Base-by-base conservation (phyloP, 2,113 vertebrate species). In the Pterocles gutturalis region DNA sequence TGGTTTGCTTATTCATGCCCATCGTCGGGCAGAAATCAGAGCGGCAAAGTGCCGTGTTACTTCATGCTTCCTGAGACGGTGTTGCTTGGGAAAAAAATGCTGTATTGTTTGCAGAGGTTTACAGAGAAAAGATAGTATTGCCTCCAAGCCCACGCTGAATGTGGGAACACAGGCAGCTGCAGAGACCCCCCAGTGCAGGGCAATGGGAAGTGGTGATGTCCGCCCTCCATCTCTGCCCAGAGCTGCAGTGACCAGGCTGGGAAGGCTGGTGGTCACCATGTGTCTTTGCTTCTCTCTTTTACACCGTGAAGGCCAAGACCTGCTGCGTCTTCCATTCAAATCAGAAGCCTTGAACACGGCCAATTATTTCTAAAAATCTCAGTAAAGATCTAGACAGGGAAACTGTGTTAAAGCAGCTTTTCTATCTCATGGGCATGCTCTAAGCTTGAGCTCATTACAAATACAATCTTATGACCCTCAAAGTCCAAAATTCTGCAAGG, bases 1-100 rank as follows among this genome's bases (percentile, higher is more conserved):
- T 90, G 90, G 72, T 91, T 95, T 95, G 70, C 92, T 92, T 97
- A 96, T 96, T 95, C 73, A 93, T 96, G 88, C 28, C 57, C 51
- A 55, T 66, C 89, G 69, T 49, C 62, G 33, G 66, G 25, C 62
- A 94, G 66, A 90, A 97, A 96, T 97, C 97, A 96, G 66, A 94
- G 83, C 54, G 13, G 57, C 53, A 7, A 76, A 92, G 83, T 89
- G 83, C 36, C 8, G 0, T 24, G 13, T 80, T 55, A 80, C 86
- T 77, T 86, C 89, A 53, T n/a, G 31, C 45, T 49, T 69, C 49
- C 61, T 33, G 25, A 77, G 45, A 43, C 0, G 0, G 64, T 8
- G 14, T 20, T 54, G 54, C 54, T 65, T 67, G 36, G 70, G 41
- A 41, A 38, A 54, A 84, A 71, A 79, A 46, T 6, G 8, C 13